Evolutionary conservation across 2,797 vertebrate species (phyloP), one percentile per base, ranked within the genome.

Genomic region (Hoplostethus mediterraneus): DNA sequence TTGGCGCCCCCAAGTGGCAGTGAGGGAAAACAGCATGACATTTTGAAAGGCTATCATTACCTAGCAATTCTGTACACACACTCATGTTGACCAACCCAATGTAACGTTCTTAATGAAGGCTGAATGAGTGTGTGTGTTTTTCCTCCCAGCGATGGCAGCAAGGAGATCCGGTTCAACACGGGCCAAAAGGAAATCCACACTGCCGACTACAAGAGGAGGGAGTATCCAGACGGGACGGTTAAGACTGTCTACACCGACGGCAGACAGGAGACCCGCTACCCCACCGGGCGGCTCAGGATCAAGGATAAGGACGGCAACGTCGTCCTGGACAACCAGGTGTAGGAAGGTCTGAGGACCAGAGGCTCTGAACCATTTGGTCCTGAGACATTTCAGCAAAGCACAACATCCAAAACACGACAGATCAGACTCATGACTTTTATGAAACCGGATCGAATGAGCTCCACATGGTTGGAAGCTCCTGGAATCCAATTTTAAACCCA

Each of bases 161-260:
- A 97, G 90, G 92, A 96, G 44, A 99, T 99, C 81, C 95, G 95
- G 67, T 99, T 99, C 89, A 97, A 90, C 91, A 99, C 97, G 0
- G 98, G 98, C 44, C 97, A 99, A 89, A 95, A 92, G 83, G 98
- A 99, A 88, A 82, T 97, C 3, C 98, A 99, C 84, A 99, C 97
- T 0, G 33, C 94, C 0, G 92, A 96, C 40, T 99, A 96, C 90
- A 99, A 99, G 89, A 95, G 95, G 71, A 91, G 98, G 1, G 96
- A 98, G 81, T 99, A 99, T 75, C 96, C 97, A 0, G 97, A 99
- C 8, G 97, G 98, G 11, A 97, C 97, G 0, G 93, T 97, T 67
- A 99, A 99, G 92, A 99, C 97, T 0, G 96, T 99, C 12, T 99
- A 96, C 53, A 5, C 70, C 0, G 95, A 99, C 0, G 98, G 98